Base-by-base conservation (phyloP, 2,113 vertebrate species). In the Phyllostomus discolor region DNA sequence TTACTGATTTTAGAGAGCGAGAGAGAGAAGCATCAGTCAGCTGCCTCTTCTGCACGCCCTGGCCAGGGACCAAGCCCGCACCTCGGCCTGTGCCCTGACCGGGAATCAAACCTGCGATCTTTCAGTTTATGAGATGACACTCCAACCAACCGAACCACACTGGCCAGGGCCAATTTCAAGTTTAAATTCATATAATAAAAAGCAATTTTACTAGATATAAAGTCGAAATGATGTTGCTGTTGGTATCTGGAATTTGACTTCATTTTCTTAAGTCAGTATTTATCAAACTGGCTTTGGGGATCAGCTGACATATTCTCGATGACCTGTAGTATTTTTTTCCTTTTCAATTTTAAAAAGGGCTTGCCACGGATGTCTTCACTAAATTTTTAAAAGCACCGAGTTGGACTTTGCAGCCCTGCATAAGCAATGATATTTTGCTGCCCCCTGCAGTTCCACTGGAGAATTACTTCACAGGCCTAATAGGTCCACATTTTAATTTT, bases 361-460 rank as follows among this genome's bases (percentile, higher is more conserved):
- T 41, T 76, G 17, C 59, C 1, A 1, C 72, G 41, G 10, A 22
- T 82, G 16, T 7, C 2, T 41, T 73, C 31, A n/a, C 26, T 93
- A 19, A 7, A 10, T 81, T 91, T 89, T 92, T 66, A 15, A 89
- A 90, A 67, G 54, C 24, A 48, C 17, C 4, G 0, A 89, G 15
- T 73, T 93, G 64, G 48, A 62, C 26, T 26, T 43, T 24, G 16
- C 22, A 66, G 62, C 19, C 90, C n/a, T 35, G 6, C 43, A 2
- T 43, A 28, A 92, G 41, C 43, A 20, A 4, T 91, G 89, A 41
- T 86, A 31, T 54, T 92, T 84, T 94, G 95, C 96, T 97, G 97
- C 94, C 95, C 86, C 88, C 95, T 96, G 70, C 69, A 62, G 93
- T 76, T 80, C 26, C 0, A 54, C 35, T 64, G 38, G 41, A 91